Conservation (phyloP, 2,888 invertebrate genomes). For the Thereva unica region DNA sequence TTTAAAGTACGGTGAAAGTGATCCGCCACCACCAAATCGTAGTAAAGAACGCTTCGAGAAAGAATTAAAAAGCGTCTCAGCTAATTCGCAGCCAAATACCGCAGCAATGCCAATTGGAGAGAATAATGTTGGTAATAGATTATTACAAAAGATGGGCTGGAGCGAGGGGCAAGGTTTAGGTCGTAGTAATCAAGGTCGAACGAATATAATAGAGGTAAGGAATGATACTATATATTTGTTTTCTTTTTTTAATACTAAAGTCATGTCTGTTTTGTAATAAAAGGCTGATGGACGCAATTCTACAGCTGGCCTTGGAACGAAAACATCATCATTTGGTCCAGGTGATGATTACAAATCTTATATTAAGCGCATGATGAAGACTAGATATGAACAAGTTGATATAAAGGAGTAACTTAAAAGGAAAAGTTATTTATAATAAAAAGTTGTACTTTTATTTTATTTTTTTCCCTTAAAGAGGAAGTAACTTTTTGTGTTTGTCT, state of each 20-base stretch:
- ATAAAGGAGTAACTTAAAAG: conserved; percentile 41
- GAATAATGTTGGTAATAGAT: conserved; percentile 91
- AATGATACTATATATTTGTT: not conserved
- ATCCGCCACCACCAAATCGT: conserved; percentile 74
- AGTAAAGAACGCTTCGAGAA: conserved; percentile 75
- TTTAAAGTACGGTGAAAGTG: conserved; percentile 89
- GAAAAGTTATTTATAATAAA: no score
- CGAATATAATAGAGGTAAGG: conserved; percentile 84
- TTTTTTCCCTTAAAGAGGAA: not conserved
- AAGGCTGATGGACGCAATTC: conserved; percentile 62
- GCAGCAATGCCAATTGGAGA: conserved; percentile 66
- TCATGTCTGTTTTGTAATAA: conserved; percentile 2
- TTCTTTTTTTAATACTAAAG: not conserved
- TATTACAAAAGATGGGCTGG: conserved; percentile 99
- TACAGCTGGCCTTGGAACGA: conserved; percentile 85
- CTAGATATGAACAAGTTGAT: conserved; percentile 56
- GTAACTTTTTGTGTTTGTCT: not conserved
- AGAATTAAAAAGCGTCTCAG: conserved; percentile 58
- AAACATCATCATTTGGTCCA: conserved; percentile 55
- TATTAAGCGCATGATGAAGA: conserved; percentile 59
- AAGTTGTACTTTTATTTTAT: not conserved
- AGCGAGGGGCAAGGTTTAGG: conserved; percentile 95
- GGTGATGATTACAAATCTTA: conserved; percentile 58
- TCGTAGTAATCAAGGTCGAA: conserved; percentile 88
- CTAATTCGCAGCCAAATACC: conserved; percentile 54